A percentile compares a stretch with the other conserved stretches of the same genome.
phyloP scores from a whole-genome alignment of 2,888 invertebrate genomes.

The Mythimna lalbum region DNA sequence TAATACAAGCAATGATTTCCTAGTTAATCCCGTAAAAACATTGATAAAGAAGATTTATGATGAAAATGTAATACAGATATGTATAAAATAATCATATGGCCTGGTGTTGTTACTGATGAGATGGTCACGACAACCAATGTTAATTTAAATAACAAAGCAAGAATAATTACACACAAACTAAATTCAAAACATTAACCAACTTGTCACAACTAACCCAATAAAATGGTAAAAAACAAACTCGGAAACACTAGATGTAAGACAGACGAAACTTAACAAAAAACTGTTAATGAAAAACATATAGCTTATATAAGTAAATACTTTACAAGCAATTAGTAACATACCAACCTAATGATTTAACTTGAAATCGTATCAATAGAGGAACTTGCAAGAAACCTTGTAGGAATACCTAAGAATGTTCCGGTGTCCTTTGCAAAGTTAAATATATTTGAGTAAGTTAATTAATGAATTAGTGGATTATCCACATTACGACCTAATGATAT shows the following conservation, averaged over 20 bases:
- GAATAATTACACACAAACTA: slow-evolving; percentile 19
- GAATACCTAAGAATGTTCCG: slow-evolving; percentile 49
- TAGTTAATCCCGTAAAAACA: too few relatives aligned
- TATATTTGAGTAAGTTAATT: slow-evolving; percentile 42
- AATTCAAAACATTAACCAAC: background rate
- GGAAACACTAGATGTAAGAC: slow-evolving; percentile 7
- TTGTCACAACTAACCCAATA: slow-evolving; percentile 1
- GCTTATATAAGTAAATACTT: slow-evolving; percentile 20
- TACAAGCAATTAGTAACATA: slow-evolving; percentile 41
- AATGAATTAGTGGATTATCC: slow-evolving; percentile 31
- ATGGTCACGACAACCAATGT: background rate
- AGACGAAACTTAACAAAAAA: slow-evolving; percentile 22
- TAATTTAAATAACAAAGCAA: background rate
- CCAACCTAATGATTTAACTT: slow-evolving; percentile 44
- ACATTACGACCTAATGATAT: background rate
- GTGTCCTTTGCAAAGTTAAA: slow-evolving; percentile 36
- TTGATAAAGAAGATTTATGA: background rate
- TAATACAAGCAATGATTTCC: background rate
- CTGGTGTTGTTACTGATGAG: background rate
- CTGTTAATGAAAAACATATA: slow-evolving; percentile 26
- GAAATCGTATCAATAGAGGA: slow-evolving; percentile 44
- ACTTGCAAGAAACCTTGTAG: slow-evolving; percentile 37
- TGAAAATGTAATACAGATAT: background rate
- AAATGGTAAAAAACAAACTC: slow-evolving; percentile 5
- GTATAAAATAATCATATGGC: background rate